Evolutionary conservation across 2,797 vertebrate species (phyloP), one percentile per base, ranked within the genome.

Genomic region (Spinibarbus caldwelli): DNA sequence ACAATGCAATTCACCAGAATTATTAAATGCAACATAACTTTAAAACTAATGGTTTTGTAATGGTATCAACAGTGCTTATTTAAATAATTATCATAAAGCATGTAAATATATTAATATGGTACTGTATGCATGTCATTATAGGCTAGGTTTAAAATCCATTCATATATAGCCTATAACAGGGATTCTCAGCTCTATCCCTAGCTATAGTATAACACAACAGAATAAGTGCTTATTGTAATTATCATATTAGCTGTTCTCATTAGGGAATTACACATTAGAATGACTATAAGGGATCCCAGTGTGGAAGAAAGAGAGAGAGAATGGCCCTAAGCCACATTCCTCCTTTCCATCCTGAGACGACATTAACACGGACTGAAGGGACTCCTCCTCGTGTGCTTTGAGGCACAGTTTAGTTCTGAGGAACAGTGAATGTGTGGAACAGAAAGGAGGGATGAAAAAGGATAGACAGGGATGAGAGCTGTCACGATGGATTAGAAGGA

Each of bases 321-420:
- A 66, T 82, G 82, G 36, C 79, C 82, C 93, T 90, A 77, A 26
- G 91, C 90, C 86, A 5, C 19, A 67, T 87, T 92, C 89, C 89
- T 92, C 92, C 91, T 88, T 92, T 72, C 85, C 88, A 88, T 80
- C 90, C 88, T 86, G 85, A 91, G 88, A 88, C 90, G 89, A 92
- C 90, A 90, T 93, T 94, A 94, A 94, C 90, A 88, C 64, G 87
- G 89, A 85, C 91, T 94, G 92, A 95, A 95, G 94, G 91, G 91
- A 91, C 93, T 92, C 87, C 85, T 93, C 81, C 90, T 91, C 41
- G 68, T 90, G 88, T 57, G 92, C 91, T 86, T 43, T 86, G 87
- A 93, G 91, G 89, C 92, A 91, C 86, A 78, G 79, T 86, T 84
- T 88, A 90, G 91, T 91, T 93, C 86, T 72, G 89, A 89, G 38